Percentiles rank a stretch among this genome's conserved stretches.
Conservation (phyloP, 37 sponge, comb jelly and placozoan genomes). For the Spongia lamella region DNA sequence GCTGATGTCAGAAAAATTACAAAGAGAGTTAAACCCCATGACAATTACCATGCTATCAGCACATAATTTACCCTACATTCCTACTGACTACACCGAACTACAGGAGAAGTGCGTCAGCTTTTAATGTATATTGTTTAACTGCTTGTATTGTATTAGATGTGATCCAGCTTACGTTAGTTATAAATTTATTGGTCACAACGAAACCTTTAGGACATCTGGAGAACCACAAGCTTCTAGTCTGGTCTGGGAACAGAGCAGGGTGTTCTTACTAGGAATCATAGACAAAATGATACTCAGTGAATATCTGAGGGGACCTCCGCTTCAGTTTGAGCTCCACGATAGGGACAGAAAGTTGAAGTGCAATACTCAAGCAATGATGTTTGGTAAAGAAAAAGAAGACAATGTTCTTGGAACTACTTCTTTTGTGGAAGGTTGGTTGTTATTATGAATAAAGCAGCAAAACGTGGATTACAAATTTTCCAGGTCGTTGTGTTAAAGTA, state of each 20-base stretch:
- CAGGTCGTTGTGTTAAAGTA: neutral
- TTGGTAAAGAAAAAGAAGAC: conserved; percentile 59
- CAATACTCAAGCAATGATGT: conserved; percentile 29
- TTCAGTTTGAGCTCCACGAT: conserved; percentile 82
- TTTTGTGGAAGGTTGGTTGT: conserved; percentile 17
- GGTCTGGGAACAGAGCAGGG: conserved; percentile 56
- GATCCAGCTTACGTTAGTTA: conserved; percentile 76
- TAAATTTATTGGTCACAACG: conserved; percentile 41
- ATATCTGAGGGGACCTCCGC: conserved; percentile 85
- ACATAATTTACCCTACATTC: conserved; percentile 44
- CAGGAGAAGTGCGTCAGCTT: conserved; percentile 26
- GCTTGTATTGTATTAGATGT: conserved; percentile 38
- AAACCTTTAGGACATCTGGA: conserved; percentile 27
- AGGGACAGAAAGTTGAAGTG: conserved; percentile 43
- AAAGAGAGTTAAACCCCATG: conserved; percentile 74
- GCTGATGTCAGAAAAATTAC: conserved; percentile 62
- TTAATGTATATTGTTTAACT: neutral
- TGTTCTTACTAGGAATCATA: conserved; percentile 73
- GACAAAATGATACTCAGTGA: conserved; percentile 57
- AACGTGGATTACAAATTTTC: neutral
- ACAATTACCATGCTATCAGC: conserved; percentile 62
- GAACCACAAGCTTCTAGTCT: conserved; percentile 36
- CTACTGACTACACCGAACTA: conserved; percentile 31
- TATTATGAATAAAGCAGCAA: no score
- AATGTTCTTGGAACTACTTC: conserved; percentile 53